Conservation (phyloP, 2,888 invertebrate species). For the Boloria selene region DNA sequence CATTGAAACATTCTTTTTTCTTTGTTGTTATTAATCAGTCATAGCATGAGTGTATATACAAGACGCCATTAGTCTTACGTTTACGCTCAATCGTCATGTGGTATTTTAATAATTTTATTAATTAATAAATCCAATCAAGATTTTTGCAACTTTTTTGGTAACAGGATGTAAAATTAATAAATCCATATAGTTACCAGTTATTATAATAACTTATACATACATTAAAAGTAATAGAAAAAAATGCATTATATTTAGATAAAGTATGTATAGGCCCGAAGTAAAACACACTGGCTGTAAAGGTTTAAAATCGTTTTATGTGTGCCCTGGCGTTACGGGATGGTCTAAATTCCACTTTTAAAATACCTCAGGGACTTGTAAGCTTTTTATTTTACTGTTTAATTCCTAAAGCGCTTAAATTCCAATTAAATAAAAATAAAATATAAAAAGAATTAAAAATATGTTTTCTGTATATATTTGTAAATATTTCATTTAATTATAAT, state of each 20-base stretch:
- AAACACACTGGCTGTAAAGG: conserved; percentile 49
- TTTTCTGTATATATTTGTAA: too few relatives aligned
- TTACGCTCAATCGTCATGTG: background rate
- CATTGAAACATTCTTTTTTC: too few relatives aligned
- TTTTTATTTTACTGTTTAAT: conserved; percentile 5
- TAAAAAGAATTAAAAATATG: background rate
- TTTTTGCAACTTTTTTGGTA: too few relatives aligned
- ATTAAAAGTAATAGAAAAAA: background rate
- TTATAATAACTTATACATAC: too few relatives aligned
- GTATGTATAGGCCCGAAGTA: conserved; percentile 27
- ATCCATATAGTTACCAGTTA: too few relatives aligned
- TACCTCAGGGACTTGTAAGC: conserved; percentile 9
- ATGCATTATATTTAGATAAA: background rate
- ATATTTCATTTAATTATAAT: background rate
- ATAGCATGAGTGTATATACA: background rate
- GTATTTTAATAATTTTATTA: background rate
- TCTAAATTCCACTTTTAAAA: conserved; percentile 15
- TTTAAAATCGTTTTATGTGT: conserved; percentile 37
- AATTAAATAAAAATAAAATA: conserved; percentile 17
- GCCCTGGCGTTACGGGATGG: conserved; percentile 11
- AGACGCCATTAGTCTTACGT: background rate
- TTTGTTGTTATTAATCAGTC: background rate
- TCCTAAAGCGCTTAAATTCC: background rate
- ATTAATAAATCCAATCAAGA: too few relatives aligned
- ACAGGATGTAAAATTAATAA: background rate